Conservation (phyloP, 2,113 vertebrate species). For the Ailuropoda melanoleuca region DNA sequence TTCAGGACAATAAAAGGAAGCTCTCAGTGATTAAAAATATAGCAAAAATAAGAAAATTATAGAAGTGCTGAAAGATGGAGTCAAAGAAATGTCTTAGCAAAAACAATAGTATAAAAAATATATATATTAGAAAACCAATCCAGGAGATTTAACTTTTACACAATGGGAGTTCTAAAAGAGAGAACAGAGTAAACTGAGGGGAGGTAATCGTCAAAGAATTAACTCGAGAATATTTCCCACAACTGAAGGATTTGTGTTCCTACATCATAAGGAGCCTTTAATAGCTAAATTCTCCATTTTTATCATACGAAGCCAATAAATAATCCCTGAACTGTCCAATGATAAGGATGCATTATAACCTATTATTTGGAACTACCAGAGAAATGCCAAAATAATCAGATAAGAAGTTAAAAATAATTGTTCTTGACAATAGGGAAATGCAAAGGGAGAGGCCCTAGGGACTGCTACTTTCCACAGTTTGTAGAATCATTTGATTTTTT, state of each 20-base stretch:
- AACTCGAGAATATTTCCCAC: neutral
- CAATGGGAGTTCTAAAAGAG: neutral
- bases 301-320: neutral
- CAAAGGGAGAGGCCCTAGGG: neutral
- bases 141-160: neutral
- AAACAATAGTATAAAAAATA: neutral
- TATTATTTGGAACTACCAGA: neutral
- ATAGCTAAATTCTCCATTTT: neutral
- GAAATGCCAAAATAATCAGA: neutral
- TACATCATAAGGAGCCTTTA: neutral
- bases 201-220: neutral
- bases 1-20: neutral
- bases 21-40: neutral
- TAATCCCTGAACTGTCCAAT: neutral
- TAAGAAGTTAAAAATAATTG: neutral
- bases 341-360: neutral
- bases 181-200: neutral
- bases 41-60: neutral
- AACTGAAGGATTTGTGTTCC: neutral
- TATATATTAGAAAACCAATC: neutral
- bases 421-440: neutral
- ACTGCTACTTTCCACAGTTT: neutral
- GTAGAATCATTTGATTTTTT: neutral
- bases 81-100: neutral
- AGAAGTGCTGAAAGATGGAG: neutral